A percentile compares a stretch with the other conserved stretches of the same genome.
Evolutionary conservation across 2,797 vertebrate genomes (phyloP).

Genomic region (Chaetodon trifasciatus): DNA sequence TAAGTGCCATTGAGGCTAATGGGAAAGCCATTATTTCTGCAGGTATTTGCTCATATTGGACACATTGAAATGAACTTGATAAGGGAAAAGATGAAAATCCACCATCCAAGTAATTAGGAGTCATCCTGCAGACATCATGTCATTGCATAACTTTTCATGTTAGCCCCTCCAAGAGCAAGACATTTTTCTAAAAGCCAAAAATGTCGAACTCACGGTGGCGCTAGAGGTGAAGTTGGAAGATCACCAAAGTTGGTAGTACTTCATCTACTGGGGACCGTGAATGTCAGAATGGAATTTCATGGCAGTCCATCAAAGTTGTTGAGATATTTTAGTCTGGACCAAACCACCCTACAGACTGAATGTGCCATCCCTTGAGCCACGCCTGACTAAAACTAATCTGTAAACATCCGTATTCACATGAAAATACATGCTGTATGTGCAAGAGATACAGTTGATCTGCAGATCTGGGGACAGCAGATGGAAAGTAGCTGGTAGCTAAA

Average conservation of each 20-base stretch:
- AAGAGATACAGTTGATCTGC: constrained; percentile 4
- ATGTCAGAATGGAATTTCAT: neutral
- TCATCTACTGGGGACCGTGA: neutral
- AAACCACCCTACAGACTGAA: neutral
- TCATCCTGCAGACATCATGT: neutral
- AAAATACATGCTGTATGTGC: neutral
- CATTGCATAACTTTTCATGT: neutral
- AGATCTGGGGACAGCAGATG: constrained; percentile 1
- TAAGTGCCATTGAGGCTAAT: neutral
- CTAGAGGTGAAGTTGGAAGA: neutral
- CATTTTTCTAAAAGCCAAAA: neutral
- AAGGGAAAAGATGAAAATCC: neutral
- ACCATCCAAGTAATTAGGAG: too few species aligned
- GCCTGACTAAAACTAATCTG: neutral
- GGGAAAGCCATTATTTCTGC: neutral
- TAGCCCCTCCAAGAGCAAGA: neutral
- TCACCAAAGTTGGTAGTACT: neutral
- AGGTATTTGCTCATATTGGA: neutral
- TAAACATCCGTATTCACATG: neutral
- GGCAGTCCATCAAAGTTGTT: neutral
- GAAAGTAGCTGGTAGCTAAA: constrained; percentile 23
- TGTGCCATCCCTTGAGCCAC: neutral
- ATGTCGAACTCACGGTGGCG: neutral
- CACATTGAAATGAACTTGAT: neutral
- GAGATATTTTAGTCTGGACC: neutral